Evolutionary conservation across 2,888 invertebrate genomes (phyloP).

Genomic region (Drosophila mercatorum): DNA sequence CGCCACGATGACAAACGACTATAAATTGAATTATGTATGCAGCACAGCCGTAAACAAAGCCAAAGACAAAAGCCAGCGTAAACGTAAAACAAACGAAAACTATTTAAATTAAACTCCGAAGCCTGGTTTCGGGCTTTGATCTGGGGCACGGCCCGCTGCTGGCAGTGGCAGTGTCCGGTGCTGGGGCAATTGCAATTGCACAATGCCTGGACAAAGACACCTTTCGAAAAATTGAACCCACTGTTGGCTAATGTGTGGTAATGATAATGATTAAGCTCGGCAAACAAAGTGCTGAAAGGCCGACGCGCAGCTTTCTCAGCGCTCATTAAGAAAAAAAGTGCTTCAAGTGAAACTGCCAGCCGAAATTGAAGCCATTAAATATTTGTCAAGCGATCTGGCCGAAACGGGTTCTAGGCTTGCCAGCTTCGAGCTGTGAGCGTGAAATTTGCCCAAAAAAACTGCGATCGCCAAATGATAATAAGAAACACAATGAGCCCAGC

Average conservation of each 20-base stretch:
- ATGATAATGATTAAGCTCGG: constrained; percentile 73
- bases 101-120: constrained; percentile 69
- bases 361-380: constrained; percentile 45
- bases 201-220: constrained; percentile 58
- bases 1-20: constrained; percentile 36
- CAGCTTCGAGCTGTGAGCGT: constrained; percentile 30
- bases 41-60: constrained; percentile 45
- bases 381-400: constrained; percentile 46
- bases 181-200: constrained; percentile 52
- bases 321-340: constrained; percentile 33
- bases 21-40: constrained; percentile 68
- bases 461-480: constrained; percentile 57
- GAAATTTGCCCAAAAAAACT: constrained; percentile 54
- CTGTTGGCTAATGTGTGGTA: constrained; percentile 64
- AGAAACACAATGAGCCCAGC: constrained; percentile 46
- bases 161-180: constrained; percentile 17
- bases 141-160: constrained; percentile 37
- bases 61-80: constrained; percentile 25
- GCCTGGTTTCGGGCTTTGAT: constrained; percentile 41
- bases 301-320: constrained; percentile 36
- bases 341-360: constrained; percentile 4
- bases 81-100: constrained; percentile 56
- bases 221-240: constrained; percentile 71
- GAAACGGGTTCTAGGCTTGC: constrained; percentile 53
- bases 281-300: constrained; percentile 52